phyloP scores from a whole-genome alignment of 1,140 invertebrate genomes.

The Bacillus rossius region DNA sequence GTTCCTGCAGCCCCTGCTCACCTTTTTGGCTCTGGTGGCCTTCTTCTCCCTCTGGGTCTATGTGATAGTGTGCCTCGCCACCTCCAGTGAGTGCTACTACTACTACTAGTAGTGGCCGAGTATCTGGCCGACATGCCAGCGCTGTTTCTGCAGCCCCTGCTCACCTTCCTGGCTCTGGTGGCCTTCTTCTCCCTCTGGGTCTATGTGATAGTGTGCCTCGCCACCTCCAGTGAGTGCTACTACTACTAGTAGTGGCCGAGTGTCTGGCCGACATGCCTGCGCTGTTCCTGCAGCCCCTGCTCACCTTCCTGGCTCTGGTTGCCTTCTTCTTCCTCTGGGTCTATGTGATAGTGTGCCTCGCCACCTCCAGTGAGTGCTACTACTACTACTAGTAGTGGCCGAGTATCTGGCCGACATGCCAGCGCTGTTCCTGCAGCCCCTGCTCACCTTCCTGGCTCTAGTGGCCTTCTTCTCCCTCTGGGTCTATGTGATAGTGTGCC shows the following conservation, averaged over 20 bases:
- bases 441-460: slow-evolving; percentile 77
- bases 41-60: slow-evolving; percentile 84
- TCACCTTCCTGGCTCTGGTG: slow-evolving; percentile 75
- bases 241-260: too few species aligned
- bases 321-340: slow-evolving; percentile 84
- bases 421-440: slow-evolving; percentile 78
- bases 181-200: slow-evolving; percentile 84
- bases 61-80: slow-evolving; percentile 66
- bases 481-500: slow-evolving; percentile 67
- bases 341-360: slow-evolving; percentile 62
- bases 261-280: slow-evolving; percentile 74
- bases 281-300: slow-evolving; percentile 80
- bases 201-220: slow-evolving; percentile 62
- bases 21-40: slow-evolving; percentile 67
- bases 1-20: slow-evolving; percentile 81
- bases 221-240: slow-evolving; percentile 66
- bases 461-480: slow-evolving; percentile 79
- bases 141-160: slow-evolving; percentile 80
- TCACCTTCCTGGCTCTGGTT: slow-evolving; percentile 75
- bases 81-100: slow-evolving; percentile 64
- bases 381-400: too few species aligned
- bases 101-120: too few species aligned
- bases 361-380: slow-evolving; percentile 66
- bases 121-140: slow-evolving; percentile 74
- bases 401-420: slow-evolving; percentile 79